Base-by-base conservation (phyloP, 2,113 vertebrate genomes). In the Engystomops pustulosus region DNA sequence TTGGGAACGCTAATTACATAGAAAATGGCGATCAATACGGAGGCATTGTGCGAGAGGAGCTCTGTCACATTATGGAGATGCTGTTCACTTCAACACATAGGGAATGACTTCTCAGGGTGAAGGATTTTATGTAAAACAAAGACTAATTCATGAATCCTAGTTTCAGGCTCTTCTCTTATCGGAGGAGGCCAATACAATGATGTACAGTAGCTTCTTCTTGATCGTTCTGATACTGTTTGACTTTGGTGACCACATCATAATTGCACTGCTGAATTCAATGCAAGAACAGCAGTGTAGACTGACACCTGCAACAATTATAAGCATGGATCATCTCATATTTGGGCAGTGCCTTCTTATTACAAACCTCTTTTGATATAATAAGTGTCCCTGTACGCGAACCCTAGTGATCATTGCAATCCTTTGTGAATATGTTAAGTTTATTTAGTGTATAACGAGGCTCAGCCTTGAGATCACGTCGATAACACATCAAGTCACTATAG, bases 1-100 rank as follows among this genome's bases (percentile, higher is more conserved):
- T 53, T 76, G n/a, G 47, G 47, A 55, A 27, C 23, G 27, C 38
- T 45, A 72, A 45, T 72, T 72, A 72, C 38, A 72, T 44, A 23
- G 41, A 25, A 23, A 20, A n/a, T 27, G 14, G 10, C 30, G 23
- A 76, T 76, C 47, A 76, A 76, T 76, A 55, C 11, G 1, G 27
- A 34, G 30, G 27, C 45, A 34, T 53, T 34, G 38, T 15, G 38
- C 6, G 69, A 44, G 38, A 25, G n/a, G n/a, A 44, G 34, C 1
- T 6, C 14, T 71, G 20, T 14, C 38, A 8, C 38, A 8, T 4
- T 41, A 41, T 41, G 8, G 8, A 71, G n/a, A 25, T 2, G 1
- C 3, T 1, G n/a, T 2, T 65, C 27, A 62, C 55, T 60, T 27
- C 55, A 25, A 12, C 58, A 34, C 60, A 8, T 7, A 8, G 14